Conservation (phyloP, 2,113 vertebrate genomes). For the Syngnathoides biaculeatus region DNA sequence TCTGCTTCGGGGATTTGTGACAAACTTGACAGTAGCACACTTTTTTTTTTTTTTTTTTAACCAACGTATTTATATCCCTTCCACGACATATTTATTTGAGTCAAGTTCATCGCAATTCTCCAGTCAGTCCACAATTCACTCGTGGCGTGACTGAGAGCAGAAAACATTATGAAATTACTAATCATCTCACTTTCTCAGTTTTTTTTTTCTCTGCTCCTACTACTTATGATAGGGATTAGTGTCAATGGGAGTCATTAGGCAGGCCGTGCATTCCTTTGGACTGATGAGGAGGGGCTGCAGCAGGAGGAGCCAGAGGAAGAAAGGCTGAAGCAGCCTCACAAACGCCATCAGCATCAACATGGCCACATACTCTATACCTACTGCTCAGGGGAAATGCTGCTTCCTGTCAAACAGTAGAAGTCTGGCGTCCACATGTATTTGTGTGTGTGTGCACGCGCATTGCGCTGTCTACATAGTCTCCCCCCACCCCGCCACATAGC, state of each 20-base stretch:
- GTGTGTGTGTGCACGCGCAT: constrained; percentile 3
- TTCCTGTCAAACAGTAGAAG: constrained; percentile 63
- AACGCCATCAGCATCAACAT: constrained; percentile 28
- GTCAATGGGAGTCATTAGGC: constrained; percentile 69
- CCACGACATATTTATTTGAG: constrained; percentile 22
- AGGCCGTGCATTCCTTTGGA: constrained; percentile 37
- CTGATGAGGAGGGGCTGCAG: constrained; percentile 56
- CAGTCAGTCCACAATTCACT: constrained; percentile 23
- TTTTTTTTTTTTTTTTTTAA: no score
- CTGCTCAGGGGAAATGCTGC: constrained; percentile 51
- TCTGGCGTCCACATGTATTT: constrained; percentile 8
- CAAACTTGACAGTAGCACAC: no score
- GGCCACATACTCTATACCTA: constrained; percentile 27
- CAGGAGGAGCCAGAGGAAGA: constrained; percentile 47
- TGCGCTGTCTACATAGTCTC: constrained; percentile 52
- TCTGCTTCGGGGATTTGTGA: not conserved
- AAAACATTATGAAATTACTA: constrained; percentile 67
- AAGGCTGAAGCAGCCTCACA: constrained; percentile 46
- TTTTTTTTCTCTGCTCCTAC: constrained; percentile 42
- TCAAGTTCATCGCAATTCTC: constrained; percentile 58
- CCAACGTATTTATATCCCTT: not conserved
- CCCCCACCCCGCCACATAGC: not conserved
- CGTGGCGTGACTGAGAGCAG: constrained; percentile 44
- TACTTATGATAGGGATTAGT: constrained; percentile 41
- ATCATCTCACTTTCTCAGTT: constrained; percentile 55